Percentiles rank a stretch among this genome's conserved stretches.
Evolutionary conservation across 2,113 vertebrate genomes (phyloP).

Genomic region (Setophaga kirtlandii): DNA sequence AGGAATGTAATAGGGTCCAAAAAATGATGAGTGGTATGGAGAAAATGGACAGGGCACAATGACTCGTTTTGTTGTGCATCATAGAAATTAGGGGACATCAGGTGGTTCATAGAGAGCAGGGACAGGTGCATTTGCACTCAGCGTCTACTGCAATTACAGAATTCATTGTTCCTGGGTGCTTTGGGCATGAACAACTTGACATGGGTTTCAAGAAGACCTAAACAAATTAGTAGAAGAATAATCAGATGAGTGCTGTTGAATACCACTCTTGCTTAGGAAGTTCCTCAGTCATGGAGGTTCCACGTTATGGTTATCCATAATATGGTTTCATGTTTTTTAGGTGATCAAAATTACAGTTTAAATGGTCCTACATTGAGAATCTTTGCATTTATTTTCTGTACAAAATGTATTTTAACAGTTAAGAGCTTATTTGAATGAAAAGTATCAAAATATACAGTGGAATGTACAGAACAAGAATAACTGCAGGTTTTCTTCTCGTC

Average conservation of each 20-base stretch:
- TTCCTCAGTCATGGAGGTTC: accelerated
- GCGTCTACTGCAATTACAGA: not conserved
- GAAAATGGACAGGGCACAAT: not conserved
- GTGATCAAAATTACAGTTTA: not conserved
- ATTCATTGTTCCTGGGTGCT: not conserved
- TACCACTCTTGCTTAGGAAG: no score
- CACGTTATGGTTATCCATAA: not conserved
- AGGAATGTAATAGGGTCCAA: not conserved
- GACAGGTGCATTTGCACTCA: not conserved
- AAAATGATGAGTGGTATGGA: not conserved
- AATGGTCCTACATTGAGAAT: not conserved
- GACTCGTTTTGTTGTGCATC: not conserved
- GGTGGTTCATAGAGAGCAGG: not conserved
- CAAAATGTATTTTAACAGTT: not conserved
- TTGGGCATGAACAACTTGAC: not conserved
- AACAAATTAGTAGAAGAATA: not conserved
- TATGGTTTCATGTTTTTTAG: not conserved
- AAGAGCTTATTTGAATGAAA: not conserved
- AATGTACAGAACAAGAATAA: not conserved
- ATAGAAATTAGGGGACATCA: not conserved
- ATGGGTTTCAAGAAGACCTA: not conserved
- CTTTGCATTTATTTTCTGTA: not conserved
- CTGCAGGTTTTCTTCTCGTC: not conserved
- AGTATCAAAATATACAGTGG: not conserved
- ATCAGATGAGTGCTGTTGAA: not conserved